Base-by-base conservation (phyloP, 2,113 vertebrate species). In the Cyrtonyx montezumae region DNA sequence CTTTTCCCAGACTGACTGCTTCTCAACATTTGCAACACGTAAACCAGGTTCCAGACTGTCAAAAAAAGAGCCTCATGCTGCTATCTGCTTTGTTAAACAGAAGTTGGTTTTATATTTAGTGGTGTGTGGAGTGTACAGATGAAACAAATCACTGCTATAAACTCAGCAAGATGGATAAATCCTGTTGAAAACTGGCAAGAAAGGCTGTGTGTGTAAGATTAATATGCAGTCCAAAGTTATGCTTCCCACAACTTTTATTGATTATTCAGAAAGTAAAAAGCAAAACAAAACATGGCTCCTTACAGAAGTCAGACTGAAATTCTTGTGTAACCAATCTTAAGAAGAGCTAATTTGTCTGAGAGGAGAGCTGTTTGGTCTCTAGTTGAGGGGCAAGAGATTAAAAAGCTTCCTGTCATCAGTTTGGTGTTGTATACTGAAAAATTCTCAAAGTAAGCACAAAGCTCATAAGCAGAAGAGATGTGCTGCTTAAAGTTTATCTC, bases 201-300 rank as follows among this genome's bases (percentile, higher is more conserved):
- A 84, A 97, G 45, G 79, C 96, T 96, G 88, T 95, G 88, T 95
- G 91, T 95, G 82, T 55, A 96, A 97, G 96, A 97, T 98, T 98
- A 98, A 97, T 97, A 98, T 97, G 96, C 95, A 96, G 95, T 97
- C 94, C 94, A 82, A 97, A 96, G 90, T 97, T 97, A 93, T 88
- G 94, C 90, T 97, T 97, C 91, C 76, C 71, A 95, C 95, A 97
- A 96, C 93, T 96, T 97, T 93, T 97, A 97, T 97, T 96, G 97
- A 97, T 97, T 97, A 91, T 78, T 74, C 97, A 80, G 88, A 95
- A 95, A 97, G 88, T 91, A 87, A 91, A 93, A 91, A 87, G 61
- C 78, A 76, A 36, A 32, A 62, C 51, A 40, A 63, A 63, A 28
- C 75, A 82, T 55, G 81, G 94, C 96, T 97, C 91, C 83, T 96